phyloP scores from a whole-genome alignment of 2,888 invertebrate species.

The Osmoderma eremita region DNA sequence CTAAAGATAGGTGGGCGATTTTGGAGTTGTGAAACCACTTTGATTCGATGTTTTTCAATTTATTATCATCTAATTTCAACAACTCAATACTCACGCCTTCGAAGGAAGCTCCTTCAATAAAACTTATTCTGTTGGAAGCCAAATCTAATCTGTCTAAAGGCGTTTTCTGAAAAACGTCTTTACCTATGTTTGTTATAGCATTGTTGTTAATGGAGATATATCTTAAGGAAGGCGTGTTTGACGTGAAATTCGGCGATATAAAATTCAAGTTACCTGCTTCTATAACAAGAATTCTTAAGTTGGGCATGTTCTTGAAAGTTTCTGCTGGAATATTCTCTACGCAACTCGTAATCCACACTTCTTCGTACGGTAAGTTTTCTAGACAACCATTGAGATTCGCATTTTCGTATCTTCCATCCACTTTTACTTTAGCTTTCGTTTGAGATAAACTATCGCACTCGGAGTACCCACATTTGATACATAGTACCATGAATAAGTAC shows the following conservation, averaged over 20 bases:
- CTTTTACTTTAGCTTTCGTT: slow-evolving; percentile 13
- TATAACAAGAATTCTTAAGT: slow-evolving; percentile 1
- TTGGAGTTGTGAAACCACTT: slow-evolving; percentile 29
- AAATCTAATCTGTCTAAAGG: slow-evolving; percentile 19
- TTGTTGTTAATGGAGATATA: slow-evolving; percentile 13
- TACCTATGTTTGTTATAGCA: not conserved
- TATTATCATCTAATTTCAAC: slow-evolving; percentile 27
- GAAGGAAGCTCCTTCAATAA: slow-evolving; percentile 15
- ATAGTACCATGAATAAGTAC: not conserved
- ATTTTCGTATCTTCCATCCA: not conserved
- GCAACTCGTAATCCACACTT: slow-evolving; percentile 7
- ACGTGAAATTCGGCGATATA: slow-evolving; percentile 28
- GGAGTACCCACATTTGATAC: not conserved
- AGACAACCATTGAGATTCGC: not conserved
- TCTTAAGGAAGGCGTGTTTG: slow-evolving; percentile 15
- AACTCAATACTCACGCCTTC: slow-evolving; percentile 4
- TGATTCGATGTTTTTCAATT: slow-evolving; percentile 19
- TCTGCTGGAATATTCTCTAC: not conserved
- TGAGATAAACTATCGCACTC: slow-evolving; percentile 11
- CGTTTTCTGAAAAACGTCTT: slow-evolving; percentile 5
- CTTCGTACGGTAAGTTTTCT: slow-evolving; percentile 21
- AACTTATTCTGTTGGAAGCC: slow-evolving; percentile 11
- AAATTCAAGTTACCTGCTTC: slow-evolving; percentile 18
- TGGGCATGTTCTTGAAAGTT: slow-evolving; percentile 19
- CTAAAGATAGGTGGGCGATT: slow-evolving; percentile 7